Conservation (phyloP, 2,113 vertebrate genomes). For the Pristiophorus japonicus region DNA sequence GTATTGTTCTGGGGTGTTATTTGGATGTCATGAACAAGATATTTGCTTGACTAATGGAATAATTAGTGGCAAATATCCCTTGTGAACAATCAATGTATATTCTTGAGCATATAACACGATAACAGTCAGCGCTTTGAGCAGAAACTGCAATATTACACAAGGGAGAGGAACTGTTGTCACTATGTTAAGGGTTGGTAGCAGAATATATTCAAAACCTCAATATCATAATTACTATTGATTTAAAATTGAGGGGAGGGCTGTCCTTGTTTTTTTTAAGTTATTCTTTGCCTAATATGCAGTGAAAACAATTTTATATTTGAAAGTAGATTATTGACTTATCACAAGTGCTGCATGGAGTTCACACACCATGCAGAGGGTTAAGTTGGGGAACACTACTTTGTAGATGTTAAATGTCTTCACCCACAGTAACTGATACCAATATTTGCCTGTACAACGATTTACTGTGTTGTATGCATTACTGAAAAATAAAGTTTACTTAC, state of each 20-base stretch:
- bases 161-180: not conserved
- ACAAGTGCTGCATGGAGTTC: not conserved
- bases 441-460: no score
- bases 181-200: not conserved
- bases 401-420: not conserved
- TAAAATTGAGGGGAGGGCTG: not conserved
- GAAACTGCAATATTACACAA: not conserved
- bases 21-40: not conserved
- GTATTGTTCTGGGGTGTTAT: no score
- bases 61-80: not conserved
- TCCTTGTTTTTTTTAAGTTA: not conserved
- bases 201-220: not conserved
- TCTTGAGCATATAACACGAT: not conserved
- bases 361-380: not conserved
- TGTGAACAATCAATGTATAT: not conserved
- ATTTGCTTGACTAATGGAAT: not conserved
- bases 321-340: not conserved
- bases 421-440: no score
- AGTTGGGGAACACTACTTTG: not conserved
- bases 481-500: constrained; percentile 12
- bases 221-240: not conserved
- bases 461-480: not conserved
- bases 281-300: not conserved
- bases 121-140: not conserved
- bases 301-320: not conserved